Percentiles rank a stretch among this genome's conserved stretches.
These are phyloP conservation scores for Festucalex cinctus DNA, from an alignment of 2,113 vertebrate species.

Conservation along the genomic window DNA sequence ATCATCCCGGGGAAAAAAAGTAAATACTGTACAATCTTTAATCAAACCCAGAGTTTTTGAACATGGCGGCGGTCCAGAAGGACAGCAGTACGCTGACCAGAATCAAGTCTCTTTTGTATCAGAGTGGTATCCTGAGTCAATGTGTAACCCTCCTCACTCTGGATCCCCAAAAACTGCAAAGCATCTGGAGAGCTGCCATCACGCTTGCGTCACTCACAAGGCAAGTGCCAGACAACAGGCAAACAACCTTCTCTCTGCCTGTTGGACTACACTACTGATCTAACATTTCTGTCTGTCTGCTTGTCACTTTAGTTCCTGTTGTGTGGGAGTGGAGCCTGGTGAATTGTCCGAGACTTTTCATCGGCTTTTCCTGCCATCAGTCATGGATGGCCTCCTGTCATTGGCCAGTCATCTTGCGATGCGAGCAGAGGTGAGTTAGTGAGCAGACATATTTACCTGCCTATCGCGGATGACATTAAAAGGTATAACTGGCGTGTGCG, in stretches of 20 bases:
- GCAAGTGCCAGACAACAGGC: constrained; percentile 12
- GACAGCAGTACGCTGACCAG: not conserved
- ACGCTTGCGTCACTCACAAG: constrained; percentile 48
- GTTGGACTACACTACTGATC: not conserved
- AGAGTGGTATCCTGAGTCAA: constrained; percentile 40
- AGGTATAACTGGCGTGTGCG: not conserved
- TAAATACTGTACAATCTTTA: not conserved
- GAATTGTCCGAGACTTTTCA: constrained; percentile 29
- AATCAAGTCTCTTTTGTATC: constrained; percentile 38
- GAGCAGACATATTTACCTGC: not conserved
- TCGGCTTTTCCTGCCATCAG: constrained; percentile 51
- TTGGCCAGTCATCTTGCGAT: constrained; percentile 50
- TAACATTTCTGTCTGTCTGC: not conserved
- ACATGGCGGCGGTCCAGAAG: constrained; percentile 11
- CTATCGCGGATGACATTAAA: not conserved
- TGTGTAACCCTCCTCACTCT: constrained; percentile 26
- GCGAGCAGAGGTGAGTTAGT: constrained; percentile 25
- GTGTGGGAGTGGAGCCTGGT: constrained; percentile 43
- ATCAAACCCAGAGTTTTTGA: constrained; percentile 36
- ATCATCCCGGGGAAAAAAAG: not conserved
- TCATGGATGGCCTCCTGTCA: constrained; percentile 52
- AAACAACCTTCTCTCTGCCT: not conserved
- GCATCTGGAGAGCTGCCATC: constrained; percentile 18
- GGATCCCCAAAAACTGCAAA: constrained; percentile 19
- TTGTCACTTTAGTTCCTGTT: constrained; percentile 46